These are phyloP conservation scores for Yponomeuta evonymella DNA, from an alignment of 2,888 invertebrate genomes.

Conservation along the genomic window DNA sequence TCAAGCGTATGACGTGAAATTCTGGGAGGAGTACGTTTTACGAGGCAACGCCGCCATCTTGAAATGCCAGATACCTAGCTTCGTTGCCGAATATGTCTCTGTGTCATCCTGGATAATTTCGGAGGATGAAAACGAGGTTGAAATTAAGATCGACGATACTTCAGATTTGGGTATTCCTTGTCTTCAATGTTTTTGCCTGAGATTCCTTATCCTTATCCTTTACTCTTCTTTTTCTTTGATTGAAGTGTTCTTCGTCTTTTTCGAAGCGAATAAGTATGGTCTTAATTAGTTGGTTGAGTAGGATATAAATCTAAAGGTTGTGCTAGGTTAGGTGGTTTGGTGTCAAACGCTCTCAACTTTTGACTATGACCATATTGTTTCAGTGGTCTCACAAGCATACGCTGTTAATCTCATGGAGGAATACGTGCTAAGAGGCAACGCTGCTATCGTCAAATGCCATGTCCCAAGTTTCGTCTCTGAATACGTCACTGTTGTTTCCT, in stretches of 20 bases:
- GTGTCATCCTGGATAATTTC: conserved; percentile 92
- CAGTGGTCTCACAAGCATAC: conserved; percentile 94
- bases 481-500: conserved; percentile 89
- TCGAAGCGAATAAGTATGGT: not conserved
- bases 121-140: conserved; percentile 74
- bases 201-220: not conserved
- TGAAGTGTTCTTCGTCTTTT: not conserved
- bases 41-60: conserved; percentile 93
- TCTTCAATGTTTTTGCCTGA: not conserved
- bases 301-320: no score
- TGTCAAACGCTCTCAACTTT: not conserved
- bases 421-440: conserved; percentile 92
- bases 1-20: conserved; percentile 91
- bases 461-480: conserved; percentile 95
- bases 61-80: conserved; percentile 95
- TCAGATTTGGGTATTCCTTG: conserved; percentile 49
- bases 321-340: no score
- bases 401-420: conserved; percentile 95
- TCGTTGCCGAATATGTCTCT: conserved; percentile 92
- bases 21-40: conserved; percentile 94
- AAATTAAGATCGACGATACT: conserved; percentile 53
- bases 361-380: conserved; percentile 54
- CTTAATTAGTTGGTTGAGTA: no score
- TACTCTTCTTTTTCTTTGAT: not conserved
- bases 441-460: conserved; percentile 94